These are phyloP conservation scores for Ernsta delagoae DNA, from an alignment of 2,888 invertebrate species.

Conservation along the genomic window DNA sequence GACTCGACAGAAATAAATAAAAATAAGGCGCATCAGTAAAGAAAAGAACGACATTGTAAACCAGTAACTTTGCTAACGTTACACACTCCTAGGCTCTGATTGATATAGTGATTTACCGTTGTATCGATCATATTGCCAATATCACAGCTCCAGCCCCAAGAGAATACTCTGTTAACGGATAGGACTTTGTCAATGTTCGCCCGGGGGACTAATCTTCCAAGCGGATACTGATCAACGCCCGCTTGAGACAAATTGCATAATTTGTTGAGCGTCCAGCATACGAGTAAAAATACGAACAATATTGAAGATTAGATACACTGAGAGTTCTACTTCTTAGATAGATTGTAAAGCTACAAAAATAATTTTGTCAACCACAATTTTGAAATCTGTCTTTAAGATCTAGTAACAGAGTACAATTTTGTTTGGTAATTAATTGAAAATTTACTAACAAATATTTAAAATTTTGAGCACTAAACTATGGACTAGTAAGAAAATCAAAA, in stretches of 20 bases:
- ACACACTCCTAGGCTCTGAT: neutral
- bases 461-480: too few relatives aligned
- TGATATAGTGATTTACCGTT: neutral
- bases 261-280: constrained; percentile 56
- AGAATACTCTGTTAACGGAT: constrained; percentile 4
- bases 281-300: constrained; percentile 62
- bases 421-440: too few relatives aligned
- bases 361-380: too few relatives aligned
- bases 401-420: too few relatives aligned
- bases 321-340: too few relatives aligned
- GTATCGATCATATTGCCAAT: constrained; percentile 6
- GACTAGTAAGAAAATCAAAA: too few relatives aligned
- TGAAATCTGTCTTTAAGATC: too few relatives aligned
- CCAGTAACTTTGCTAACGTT: neutral
- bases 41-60: neutral
- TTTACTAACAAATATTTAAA: too few relatives aligned
- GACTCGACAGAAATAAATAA: too few relatives aligned
- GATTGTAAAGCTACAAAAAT: too few relatives aligned
- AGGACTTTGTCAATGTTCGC: constrained; percentile 34
- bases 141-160: neutral
- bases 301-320: constrained; percentile 15
- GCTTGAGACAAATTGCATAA: constrained; percentile 71
- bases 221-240: constrained; percentile 49
- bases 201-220: constrained; percentile 44
- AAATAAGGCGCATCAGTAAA: neutral